Base-by-base conservation (phyloP, 2,888 invertebrate species). In the Ormyrus rosae region DNA sequence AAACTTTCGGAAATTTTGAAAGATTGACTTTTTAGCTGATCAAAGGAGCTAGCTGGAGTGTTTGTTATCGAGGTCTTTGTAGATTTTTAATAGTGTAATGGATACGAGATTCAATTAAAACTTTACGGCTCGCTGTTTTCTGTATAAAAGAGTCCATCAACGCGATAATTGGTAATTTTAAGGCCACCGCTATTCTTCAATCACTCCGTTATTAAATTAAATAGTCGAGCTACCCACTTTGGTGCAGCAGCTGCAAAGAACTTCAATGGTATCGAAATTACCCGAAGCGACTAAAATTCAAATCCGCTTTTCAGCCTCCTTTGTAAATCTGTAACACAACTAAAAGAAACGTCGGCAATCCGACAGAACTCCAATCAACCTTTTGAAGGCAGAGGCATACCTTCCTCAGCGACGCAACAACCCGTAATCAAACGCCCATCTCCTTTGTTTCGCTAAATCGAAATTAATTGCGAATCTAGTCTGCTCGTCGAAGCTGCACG, bases 381-480 rank as follows among this genome's bases (percentile, higher is more conserved):
- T 69, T 79, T 79, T 73, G 72, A 67, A 77, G 34, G 34, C 34
- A 34, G 34, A 78, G 78, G 78, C 71, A 81, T 75, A 51, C 70
- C 75, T 70, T 60, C 13, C 51, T 78, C 71, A 68, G 56, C 13
- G 19, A n/a, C 53, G 46, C 45, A 61, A 48, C 73, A 78, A 68
- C 78, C 83, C 6, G 64, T 75, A 78, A 83, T 83, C 78, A 80
- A 50, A 19, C 45, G 68, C 63, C 68, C 74, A 65, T 51, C 80
- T 82, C 58, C 65, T 77, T 56, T 71, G 70, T 76, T 81, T 78
- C 71, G 71, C 71, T 73, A 78, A 83, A 83, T 82, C 82, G 75
- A 78, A 83, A 83, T 81, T 83, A 83, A 83, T 83, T 82, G 83
- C 73, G 65, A 80, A 81, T 80, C 81, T 81, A 81, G 77, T 69